Base-by-base conservation (phyloP, 2,797 vertebrate genomes). In the Esox lucius region DNA sequence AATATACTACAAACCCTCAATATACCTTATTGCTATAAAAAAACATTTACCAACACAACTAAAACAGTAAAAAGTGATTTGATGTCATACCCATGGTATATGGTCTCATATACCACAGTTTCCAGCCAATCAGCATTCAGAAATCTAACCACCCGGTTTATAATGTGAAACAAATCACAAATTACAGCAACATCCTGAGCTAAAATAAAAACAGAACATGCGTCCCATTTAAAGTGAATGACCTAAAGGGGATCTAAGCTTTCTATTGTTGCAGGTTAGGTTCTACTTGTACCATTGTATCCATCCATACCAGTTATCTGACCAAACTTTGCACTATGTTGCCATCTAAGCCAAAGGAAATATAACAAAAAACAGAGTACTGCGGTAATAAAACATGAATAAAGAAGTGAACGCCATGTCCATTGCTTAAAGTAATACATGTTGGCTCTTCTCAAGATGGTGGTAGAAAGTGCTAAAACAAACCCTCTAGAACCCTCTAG, bases 401-500 rank as follows among this genome's bases (percentile, higher is more conserved):
- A 75, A 75, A 82, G 62, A 78, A 86, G 73, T 24, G 39, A 66
- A 19, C 4, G 28, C 28, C 53, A 28, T 71, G 68, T 49, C 42
- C 42, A 16, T 28, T 64, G 67, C 39, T 73, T 76, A 56, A 56
- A 56, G n/a, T 78, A 72, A 75, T 77, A 79, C 4, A 78, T 22
- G n/a, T 81, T 67, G 65, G 76, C 82, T 79, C 64, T 77, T 75
- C 75, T 74, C 75, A 78, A 73, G 77, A 79, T 81, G 31, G 73
- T n/a, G 62, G 73, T 16, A 75, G 75, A 89, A 90, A 90, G 86
- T 85, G 85, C 76, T 74, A 56, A 85, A 86, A 86, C 76, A 76
- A 84, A 84, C 65, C 79, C 22, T 22, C n/a, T 77, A 70, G 49
- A 49, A 64, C 61, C 61, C 61, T 64, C 66, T 68, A 35, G 7